Evolutionary conservation across 64 coral and sea anemone genomes (phyloP), one percentile per base, ranked within the genome.

Genomic region (Montipora foliosa): DNA sequence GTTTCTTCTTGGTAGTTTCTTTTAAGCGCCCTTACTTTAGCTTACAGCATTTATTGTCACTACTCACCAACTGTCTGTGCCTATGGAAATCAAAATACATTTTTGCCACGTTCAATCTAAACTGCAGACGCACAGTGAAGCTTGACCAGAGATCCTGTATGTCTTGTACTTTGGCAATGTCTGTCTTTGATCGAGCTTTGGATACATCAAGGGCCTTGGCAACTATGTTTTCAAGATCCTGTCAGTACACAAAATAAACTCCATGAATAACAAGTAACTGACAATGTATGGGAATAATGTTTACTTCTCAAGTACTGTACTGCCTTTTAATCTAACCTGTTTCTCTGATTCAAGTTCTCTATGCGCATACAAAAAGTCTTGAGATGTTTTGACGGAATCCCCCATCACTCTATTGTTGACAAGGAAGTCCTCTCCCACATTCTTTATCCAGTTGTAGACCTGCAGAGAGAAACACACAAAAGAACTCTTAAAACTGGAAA

Each of bases 81-180:
- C 93, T 88, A 52, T 96, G 92, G 37, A 99, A 99, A 55, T 94
- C 95, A 79, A 93, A 96, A 82, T 96, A 96, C 80, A 94, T 91
- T 89, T 99, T 99, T 37, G 84, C 95, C 5, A 99, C 47, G 5
- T 79, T 51, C 44, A 99, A 86, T 79, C 98, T 91, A 90, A 91
- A 99, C 19, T 91, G 78, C 13, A 99, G 37, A 4, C 95, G 89
- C 78, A 66, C 59, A 20, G 45, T 85, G 51, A 99, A 58, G 24
- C 62, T 74, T 8, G 76, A 76, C 95, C 95, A 99, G 3, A 88
- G 60, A 45, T 89, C 89, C 47, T 96, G 89, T 3, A 99, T 77
- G 37, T 94, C 89, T 76, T 99, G 84, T 10, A 95, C 89, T 11
- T 90, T 82, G 16, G 75, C 93, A 53, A 91, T 89, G 70, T 98